Base-by-base conservation (phyloP, 1,140 invertebrate genomes). In the Orius insidiosus region DNA sequence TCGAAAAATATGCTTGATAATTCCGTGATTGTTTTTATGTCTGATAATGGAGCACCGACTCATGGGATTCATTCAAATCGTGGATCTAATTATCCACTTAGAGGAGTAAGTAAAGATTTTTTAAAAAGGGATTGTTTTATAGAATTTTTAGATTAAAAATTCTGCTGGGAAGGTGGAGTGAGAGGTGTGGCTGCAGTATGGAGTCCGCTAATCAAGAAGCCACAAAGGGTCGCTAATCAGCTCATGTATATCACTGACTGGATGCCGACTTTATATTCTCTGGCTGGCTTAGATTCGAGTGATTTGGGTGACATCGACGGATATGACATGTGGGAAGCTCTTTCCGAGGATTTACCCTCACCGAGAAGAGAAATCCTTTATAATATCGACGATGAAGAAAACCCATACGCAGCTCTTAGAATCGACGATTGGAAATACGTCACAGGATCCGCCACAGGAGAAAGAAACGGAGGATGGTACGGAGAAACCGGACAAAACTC, bases 81-180 rank as follows among this genome's bases (percentile, higher is more conserved):
- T 31, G 87, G 81, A 8, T 87, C 81, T 16, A 94, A 94, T 66
- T 89, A 75, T 68, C 88, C 88, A 33, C 63, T 93, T 0, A 72
- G 81, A 63, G 85, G 85, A 34, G 78, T 85, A 66, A 66, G 59
- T 55, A 36, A 14, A 14, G 2, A 11, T 36, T 11, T 7, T 14
- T 11, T 2, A 4, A 15, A 45, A 35, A 36, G 5, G 11, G 44
- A 9, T 46, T 5, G 10, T 31, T 15, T 10, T 30, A 8, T 13
- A 35, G 14, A 15, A 10, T 47, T 52, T 60, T 5, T 46, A 77
- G 75, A 67, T 75, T 9, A 93, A 94, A 65, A 71, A 74, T 47
- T 76, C 77, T n/a, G 68, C 81, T 93, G 80, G 75, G 87, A 94
- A 64, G 88, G 88, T 10, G 87, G 79, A 2, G 70, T 82, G 0